Base-by-base conservation (phyloP, 2,113 vertebrate genomes). In the Amia ocellicauda region DNA sequence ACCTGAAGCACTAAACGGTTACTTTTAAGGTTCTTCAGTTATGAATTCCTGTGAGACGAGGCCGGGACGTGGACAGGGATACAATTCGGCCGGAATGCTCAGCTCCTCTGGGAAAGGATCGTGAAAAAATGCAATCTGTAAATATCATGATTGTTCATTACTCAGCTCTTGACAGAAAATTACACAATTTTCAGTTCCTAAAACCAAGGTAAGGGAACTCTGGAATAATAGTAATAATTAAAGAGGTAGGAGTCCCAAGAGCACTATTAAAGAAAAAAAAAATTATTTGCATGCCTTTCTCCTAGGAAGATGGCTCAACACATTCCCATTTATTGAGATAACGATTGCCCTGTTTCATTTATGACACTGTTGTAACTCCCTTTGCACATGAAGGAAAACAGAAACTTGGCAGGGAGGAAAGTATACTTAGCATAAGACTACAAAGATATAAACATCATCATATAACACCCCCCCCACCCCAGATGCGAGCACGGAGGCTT, bases 121-220 rank as follows among this genome's bases (percentile, higher is more conserved):
- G 20, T n/a, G 51, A 2, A 4, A 53, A 53, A 53, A 53, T 3
- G 20, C 5, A 53, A 53, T 11, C 10, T n/a, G 5, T 7, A 53
- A 53, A 53, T 3, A n/a, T 53, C 19, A 23, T 53, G 20, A 53
- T 3, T 11, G 23, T 8, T 19, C 20, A 53, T 53, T 53, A 8
- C 51, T 53, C 20, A 3, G 2, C 51, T 22, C 20, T 23, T 70
- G 69, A 73, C 64, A 70, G 26, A n/a, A 24, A 58, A 69, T 19
- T 27, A n/a, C 19, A 24, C 10, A 26, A n/a, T n/a, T n/a, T n/a
- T n/a, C n/a, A n/a, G n/a, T n/a, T n/a, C n/a, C n/a, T n/a, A n/a
- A 26, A 19, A n/a, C 43, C 10, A 4, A 47, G 43, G 43, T 14
- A 47, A 47, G 10, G 17, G 20, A 53, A 53, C 51, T 53, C 24